phyloP scores from a whole-genome alignment of 2,113 vertebrate species.

The Oryzias celebensis region DNA sequence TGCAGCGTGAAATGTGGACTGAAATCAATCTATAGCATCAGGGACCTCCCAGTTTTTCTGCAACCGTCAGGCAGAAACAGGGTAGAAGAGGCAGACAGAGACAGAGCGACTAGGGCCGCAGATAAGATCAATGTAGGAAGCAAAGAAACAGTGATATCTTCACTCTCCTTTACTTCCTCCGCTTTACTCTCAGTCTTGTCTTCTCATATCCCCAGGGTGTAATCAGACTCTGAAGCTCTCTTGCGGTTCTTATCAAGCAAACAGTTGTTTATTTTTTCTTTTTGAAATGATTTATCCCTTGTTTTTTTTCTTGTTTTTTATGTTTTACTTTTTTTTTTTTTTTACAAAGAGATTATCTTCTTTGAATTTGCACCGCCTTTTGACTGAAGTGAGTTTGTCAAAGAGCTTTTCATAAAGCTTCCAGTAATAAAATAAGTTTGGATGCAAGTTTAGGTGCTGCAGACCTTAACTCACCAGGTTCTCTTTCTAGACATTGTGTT shows the following conservation, averaged over 20 bases:
- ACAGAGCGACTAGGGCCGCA: constrained; percentile 22
- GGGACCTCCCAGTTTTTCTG: constrained; percentile 39
- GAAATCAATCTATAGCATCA: constrained; percentile 44
- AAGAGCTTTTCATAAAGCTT: no score
- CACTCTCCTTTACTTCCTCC: constrained; percentile 41
- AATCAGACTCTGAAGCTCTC: constrained; percentile 50
- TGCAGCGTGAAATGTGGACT: constrained; percentile 51
- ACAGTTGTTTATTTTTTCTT: constrained; percentile 13
- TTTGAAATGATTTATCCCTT: not conserved
- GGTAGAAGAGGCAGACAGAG: constrained; percentile 39
- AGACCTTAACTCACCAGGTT: constrained; percentile 30
- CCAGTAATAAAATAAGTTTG: no score
- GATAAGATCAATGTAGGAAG: constrained; percentile 43
- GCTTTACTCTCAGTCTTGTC: constrained; percentile 22
- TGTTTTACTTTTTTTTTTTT: not conserved
- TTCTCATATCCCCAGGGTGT: constrained; percentile 56
- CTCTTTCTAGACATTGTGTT: no score
- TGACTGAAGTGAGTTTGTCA: no score
- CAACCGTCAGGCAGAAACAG: constrained; percentile 32
- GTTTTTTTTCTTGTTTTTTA: constrained; percentile 3
- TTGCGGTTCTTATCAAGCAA: constrained; percentile 34
- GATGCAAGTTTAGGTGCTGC: constrained; percentile 27
- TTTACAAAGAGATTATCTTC: constrained; percentile 7
- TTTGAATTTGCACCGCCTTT: not conserved
- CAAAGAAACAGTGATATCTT: constrained; percentile 31